Evolutionary conservation across 92 coral and sea anemone species (phyloP).

Genomic region (Epizoanthus stellaris): DNA sequence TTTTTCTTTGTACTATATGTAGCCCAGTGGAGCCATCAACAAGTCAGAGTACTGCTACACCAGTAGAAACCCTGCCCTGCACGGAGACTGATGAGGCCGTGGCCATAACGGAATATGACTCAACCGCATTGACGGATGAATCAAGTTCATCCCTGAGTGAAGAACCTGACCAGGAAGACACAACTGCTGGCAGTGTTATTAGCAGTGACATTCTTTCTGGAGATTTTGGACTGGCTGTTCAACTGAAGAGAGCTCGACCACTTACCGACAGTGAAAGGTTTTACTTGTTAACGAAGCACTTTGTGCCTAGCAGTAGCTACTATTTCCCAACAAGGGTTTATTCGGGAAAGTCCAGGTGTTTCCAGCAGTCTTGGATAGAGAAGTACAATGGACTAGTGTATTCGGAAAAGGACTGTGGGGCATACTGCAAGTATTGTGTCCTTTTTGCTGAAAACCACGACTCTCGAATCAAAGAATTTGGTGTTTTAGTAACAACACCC

Average conservation of each 20-base stretch:
- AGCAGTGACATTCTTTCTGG: slow-evolving; percentile 20
- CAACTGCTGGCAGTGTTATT: slow-evolving; percentile 7
- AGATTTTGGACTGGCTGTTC: too few relatives aligned
- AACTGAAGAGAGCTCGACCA: slow-evolving; percentile 32
- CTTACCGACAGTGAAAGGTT: slow-evolving; percentile 44
- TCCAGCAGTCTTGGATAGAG: slow-evolving; percentile 32
- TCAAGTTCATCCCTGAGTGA: slow-evolving; percentile 14
- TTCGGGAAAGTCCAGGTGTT: slow-evolving; percentile 48
- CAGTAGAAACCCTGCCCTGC: too few relatives aligned
- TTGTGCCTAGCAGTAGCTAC: slow-evolving; percentile 38
- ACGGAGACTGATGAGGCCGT: slow-evolving; percentile 7
- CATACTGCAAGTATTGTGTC: slow-evolving; percentile 43
- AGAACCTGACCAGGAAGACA: slow-evolving; percentile 21
- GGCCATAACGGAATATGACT: neutral
- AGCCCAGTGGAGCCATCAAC: slow-evolving; percentile 23
- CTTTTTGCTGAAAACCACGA: slow-evolving; percentile 5
- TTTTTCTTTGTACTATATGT: neutral
- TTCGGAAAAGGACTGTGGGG: too few relatives aligned
- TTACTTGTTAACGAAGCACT: slow-evolving; percentile 46
- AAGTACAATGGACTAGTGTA: too few relatives aligned
- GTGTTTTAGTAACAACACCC: slow-evolving; percentile 25
- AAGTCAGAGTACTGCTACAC: slow-evolving; percentile 12
- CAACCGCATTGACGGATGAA: neutral
- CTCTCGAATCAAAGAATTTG: slow-evolving; percentile 32
- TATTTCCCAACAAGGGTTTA: slow-evolving; percentile 24